Evolutionary conservation across 2,888 invertebrate species (phyloP).

Genomic region (Aphidius colemani): DNA sequence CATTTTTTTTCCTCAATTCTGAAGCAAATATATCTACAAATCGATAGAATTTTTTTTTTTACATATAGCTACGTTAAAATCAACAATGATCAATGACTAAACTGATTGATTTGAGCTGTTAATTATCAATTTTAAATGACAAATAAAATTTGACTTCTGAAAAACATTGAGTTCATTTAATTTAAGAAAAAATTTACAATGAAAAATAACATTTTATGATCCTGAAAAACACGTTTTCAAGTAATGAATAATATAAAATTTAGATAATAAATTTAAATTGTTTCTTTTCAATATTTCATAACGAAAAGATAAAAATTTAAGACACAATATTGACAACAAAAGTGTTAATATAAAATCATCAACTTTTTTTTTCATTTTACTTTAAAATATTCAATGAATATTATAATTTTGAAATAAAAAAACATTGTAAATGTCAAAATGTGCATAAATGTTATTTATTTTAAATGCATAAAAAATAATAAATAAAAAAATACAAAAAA

Average conservation of each 20-base stretch:
- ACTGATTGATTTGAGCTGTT: no score
- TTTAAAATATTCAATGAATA: constrained; percentile 27
- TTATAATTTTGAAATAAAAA: constrained; percentile 7
- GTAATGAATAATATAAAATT: constrained; percentile 11
- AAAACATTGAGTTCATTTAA: neutral
- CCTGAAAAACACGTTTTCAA: constrained; percentile 25
- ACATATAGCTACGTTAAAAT: neutral
- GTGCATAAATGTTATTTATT: constrained; percentile 28
- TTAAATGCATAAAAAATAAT: constrained; percentile 24
- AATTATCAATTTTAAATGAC: neutral
- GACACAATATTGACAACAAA: constrained; percentile 20
- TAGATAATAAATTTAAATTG: neutral
- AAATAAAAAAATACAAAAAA: neutral
- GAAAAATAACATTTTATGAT: constrained; percentile 21
- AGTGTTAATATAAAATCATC: constrained; percentile 3
- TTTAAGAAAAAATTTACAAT: neutral
- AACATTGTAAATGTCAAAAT: constrained; percentile 27
- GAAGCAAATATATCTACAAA: constrained; percentile 7
- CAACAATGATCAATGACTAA: no score
- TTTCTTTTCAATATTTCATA: neutral
- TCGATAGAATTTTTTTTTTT: neutral
- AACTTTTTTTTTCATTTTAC: neutral
- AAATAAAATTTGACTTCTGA: neutral
- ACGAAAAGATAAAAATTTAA: constrained; percentile 22
- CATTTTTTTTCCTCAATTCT: neutral